Percentiles rank a stretch among this genome's conserved stretches.
These are phyloP conservation scores for Halocynthia aurantium DNA, from an alignment of 23 tunicate species.

Conservation along the genomic window DNA sequence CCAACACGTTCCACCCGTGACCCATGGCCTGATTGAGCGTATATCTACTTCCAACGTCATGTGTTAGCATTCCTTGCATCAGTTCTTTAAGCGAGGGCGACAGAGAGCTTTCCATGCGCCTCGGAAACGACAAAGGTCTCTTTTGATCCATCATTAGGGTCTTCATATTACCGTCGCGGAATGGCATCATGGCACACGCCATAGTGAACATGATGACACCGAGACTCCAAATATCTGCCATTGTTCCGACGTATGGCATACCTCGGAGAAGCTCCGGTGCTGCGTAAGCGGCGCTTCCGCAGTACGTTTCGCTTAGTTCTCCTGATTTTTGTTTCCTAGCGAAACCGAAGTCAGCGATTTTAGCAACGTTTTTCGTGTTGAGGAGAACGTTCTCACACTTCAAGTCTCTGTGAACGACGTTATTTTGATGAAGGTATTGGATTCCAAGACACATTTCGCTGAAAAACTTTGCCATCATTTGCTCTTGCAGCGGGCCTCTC, in stretches of 20 bases:
- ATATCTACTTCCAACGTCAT: constrained; percentile 10
- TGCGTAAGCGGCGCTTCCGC: constrained; percentile 93
- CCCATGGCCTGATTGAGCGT: constrained; percentile 6
- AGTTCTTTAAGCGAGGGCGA: constrained; percentile 19
- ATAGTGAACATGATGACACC: constrained; percentile 78
- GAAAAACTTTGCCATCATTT: constrained; percentile 36
- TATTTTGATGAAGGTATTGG: constrained; percentile 48
- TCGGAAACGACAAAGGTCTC: constrained; percentile 44
- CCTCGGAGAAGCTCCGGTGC: constrained; percentile 81
- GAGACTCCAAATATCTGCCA: constrained; percentile 78
- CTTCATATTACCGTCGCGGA: constrained; percentile 46
- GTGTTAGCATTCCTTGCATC: constrained; percentile 51
- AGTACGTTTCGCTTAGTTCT: constrained; percentile 75
- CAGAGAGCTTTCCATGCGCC: constrained; percentile 29
- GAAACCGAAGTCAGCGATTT: constrained; percentile 94
- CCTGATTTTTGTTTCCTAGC: constrained; percentile 42
- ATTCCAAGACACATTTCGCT: constrained; percentile 53
- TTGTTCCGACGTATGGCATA: constrained; percentile 51
- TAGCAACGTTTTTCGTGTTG: constrained; percentile 37
- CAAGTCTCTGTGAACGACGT: constrained; percentile 79
- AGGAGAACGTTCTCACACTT: constrained; percentile 88
- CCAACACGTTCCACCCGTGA: constrained; percentile 18
- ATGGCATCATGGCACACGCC: constrained; percentile 80
- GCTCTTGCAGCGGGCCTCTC: constrained; percentile 55
- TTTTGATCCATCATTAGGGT: constrained; percentile 44